These are phyloP conservation scores for Sisor rabdophorus DNA, from an alignment of 2,113 vertebrate species.

Conservation along the genomic window DNA sequence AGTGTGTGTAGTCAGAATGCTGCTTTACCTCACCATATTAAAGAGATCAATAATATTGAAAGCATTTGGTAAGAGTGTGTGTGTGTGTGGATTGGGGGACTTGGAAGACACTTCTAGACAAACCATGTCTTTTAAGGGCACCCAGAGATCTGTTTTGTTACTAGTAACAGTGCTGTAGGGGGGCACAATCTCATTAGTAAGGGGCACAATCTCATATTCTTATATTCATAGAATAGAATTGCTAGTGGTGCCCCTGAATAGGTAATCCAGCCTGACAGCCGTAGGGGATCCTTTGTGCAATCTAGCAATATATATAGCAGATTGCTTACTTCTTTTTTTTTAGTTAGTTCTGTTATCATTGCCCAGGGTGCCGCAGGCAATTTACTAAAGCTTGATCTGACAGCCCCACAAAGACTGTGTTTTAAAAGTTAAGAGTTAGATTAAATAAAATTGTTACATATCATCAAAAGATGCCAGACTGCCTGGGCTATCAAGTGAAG, in stretches of 20 bases:
- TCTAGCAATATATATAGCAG: conserved; percentile 3
- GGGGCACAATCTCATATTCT: no score
- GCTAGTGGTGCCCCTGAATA: background rate
- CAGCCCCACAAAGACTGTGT: conserved; percentile 43
- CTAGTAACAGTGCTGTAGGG: no score
- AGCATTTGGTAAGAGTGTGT: background rate
- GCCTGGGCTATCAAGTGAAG: conserved; percentile 34
- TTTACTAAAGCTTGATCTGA: conserved; percentile 49
- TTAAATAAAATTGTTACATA: conserved; percentile 30
- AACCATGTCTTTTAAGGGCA: no score
- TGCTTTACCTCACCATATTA: background rate
- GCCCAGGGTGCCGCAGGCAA: conserved; percentile 52
- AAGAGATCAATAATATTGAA: background rate
- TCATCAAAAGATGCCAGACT: conserved; percentile 41
- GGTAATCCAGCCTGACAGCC: conserved; percentile 5
- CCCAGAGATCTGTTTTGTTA: no score
- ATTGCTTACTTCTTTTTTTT: conserved; percentile 24
- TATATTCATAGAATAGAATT: no score
- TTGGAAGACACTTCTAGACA: no score
- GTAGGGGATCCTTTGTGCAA: conserved; percentile 4
- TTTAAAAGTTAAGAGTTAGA: conserved; percentile 23
- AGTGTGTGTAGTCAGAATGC: background rate
- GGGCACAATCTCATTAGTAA: no score
- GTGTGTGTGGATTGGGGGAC: no score
- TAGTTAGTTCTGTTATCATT: conserved; percentile 43